Evolutionary conservation across 2,113 vertebrate genomes (phyloP), one percentile per base, ranked within the genome.

Genomic region (Pygoscelis adeliae): DNA sequence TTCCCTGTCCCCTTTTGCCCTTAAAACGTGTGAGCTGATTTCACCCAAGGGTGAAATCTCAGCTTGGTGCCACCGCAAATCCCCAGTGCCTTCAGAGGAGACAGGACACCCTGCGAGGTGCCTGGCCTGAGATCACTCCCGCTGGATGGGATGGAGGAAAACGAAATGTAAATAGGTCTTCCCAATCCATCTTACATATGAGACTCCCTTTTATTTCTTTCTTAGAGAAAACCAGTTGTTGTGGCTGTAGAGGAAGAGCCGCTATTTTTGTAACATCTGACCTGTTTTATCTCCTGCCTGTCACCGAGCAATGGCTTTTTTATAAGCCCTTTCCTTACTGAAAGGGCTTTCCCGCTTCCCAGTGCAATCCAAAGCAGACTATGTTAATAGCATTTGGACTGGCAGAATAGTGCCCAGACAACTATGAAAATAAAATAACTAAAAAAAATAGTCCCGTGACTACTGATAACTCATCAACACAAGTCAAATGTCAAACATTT

Each of bases 181-280:
- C 42, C 53, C 62, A 83, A 80, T 58, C 42, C 67, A 22, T 62
- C 0, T 91, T 32, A 80, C 11, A 46, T 27, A 69, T 4, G 15
- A 72, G 25, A 30, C 10, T 46, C 10, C 2, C 1, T 52, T 56
- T 81, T 56, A 42, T 17, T 61, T 7, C 7, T 53, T 69, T 72
- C 53, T 61, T 71, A 52, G 23, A 38, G 40, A 79, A 91, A 81
- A 29, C 15, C 32, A 63, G 38, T 70, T 15, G 11, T 49, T 88
- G 44, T 76, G 62, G 66, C 81, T 4, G 1, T 30, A 63, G 71
- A 94, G 49, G 40, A 74, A 82, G 32, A 87, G 27, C 18, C 1
- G 3, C 78, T 85, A 47, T 50, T 95, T 97, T 86, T 90, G 19
- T 81, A 93, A 34, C 69, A 85, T 85, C 58, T 96, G 91, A 85